Evolutionary conservation across 2,113 vertebrate genomes (phyloP), one percentile per base, ranked within the genome.

Genomic region (Cacatua alba): DNA sequence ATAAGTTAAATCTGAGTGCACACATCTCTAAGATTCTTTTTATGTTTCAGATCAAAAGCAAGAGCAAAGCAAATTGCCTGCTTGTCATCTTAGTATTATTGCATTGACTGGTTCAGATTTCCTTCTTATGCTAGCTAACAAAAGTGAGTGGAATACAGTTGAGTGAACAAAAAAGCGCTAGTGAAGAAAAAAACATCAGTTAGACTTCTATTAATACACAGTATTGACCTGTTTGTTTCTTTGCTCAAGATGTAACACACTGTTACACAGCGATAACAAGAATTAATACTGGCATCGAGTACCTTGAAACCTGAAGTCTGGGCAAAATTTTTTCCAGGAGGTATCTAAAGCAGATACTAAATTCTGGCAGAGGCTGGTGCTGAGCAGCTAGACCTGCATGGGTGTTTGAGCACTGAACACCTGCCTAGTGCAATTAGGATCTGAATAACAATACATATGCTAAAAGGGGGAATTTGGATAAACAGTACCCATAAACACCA

Each of bases 41-140:
- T 80, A 94, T 96, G 80, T 82, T 93, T 75, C 70, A 93, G 93
- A 96, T 97, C 92, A 96, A 97, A 97, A 95, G 87, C 82, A 82
- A 89, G 88, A 95, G 90, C 62, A 92, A 92, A 93, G 90, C 92
- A 92, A 96, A 95, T 89, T 93, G 93, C 76, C 39, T 93, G 90
- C 90, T 90, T 96, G 90, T 96, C 93, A 76, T 93, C 69, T 92
- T 65, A 43, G 65, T 69, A n/a, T 76, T 92, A 55, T 35, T 95
- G 85, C 77, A 80, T 41, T 77, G 88, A 37, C 59, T 93, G 88
- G 57, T 82, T 94, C 49, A 86, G 70, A 62, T 72, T 93, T 83
- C 35, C 60, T 88, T 33, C 84, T 46, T 81, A 64, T 57, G 72
- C 78, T 63, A 13, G 46, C 60, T 43, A 90, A 35, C 70, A 52